Evolutionary conservation across 2,797 vertebrate genomes (phyloP), one percentile per base, ranked within the genome.

Genomic region (Malacoraja senta): DNA sequence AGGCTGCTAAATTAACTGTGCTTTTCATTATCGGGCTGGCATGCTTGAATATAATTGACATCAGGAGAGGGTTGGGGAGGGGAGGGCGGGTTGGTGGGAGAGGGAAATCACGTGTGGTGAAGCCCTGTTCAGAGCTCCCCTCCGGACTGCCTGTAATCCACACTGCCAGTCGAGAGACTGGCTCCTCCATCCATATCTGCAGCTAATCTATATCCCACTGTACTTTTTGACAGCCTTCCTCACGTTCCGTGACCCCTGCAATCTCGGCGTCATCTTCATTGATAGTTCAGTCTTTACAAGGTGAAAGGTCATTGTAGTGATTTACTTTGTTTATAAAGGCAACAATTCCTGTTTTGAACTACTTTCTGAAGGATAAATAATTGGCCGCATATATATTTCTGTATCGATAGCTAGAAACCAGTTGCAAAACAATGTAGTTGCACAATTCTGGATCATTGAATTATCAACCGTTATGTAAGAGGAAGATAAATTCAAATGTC

Each of bases 1-100:
- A 8, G 21, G 35, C 71, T 74, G 71, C 24, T 74, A 58, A 92
- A 76, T 92, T 92, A 92, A 92, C 44, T 53, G 44, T 44, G 44
- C 44, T 7, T 92, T 92, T 92, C 26, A 92, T 76, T 38, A n/a
- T 1, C 26, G 15, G 71, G 71, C 71, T 53, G 90, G 4, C 90
- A 76, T 71, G 71, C 71, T 76, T 53, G 68, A 76, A 26, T 15
- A 17, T 76, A 92, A 92, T 92, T 76, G 71, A 92, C 53, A 92
- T 76, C 90, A 76, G 90, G 72, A 76, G 26, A 63, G 90, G 38
- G 17, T 15, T 32, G 4, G 84, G 63, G 19, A 24, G 80, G 10
- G 26, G 24, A 12, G 38, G 15, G 79, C 35, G 4, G 44, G 44
- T 53, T 53, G 44, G 35, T 17, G 13, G 35, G 35, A 21, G 38